Percentiles rank a stretch among this genome's conserved stretches.
These are phyloP conservation scores for Morinoia aosen DNA, from an alignment of 2,888 invertebrate species.

Conservation along the genomic window DNA sequence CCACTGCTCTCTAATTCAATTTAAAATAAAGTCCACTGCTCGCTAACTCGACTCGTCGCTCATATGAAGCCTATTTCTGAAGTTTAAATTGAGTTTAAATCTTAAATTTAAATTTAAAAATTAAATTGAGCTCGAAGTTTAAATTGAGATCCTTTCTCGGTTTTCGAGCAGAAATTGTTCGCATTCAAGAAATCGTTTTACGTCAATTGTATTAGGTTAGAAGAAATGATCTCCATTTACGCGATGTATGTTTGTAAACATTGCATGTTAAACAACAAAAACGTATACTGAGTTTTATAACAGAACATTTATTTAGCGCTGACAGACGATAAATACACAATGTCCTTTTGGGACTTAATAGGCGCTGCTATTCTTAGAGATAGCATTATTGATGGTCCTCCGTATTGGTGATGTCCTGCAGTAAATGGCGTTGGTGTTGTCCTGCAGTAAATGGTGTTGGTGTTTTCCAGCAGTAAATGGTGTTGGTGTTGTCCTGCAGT, in stretches of 20 bases:
- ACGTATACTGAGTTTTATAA: background rate
- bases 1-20: too few species aligned
- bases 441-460: background rate
- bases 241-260: background rate
- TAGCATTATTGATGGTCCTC: background rate
- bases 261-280: background rate
- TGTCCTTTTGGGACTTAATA: background rate
- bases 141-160: background rate
- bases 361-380: background rate
- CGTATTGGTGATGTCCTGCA: background rate
- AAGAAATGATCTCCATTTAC: too few species aligned
- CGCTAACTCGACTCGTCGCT: too few species aligned
- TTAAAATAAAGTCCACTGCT: too few species aligned
- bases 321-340: background rate
- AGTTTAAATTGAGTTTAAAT: background rate
- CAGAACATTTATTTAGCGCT: background rate
- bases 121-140: too few species aligned
- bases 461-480: background rate
- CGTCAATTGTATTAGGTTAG: too few species aligned
- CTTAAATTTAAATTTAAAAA: too few species aligned
- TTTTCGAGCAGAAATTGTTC: background rate
- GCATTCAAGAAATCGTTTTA: background rate
- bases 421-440: background rate
- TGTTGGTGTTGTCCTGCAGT: background rate
- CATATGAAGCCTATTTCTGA: background rate